Percentiles rank a stretch among this genome's conserved stretches.
phyloP scores from a whole-genome alignment of 2,888 invertebrate genomes.

The Agriopis leucophaearia region DNA sequence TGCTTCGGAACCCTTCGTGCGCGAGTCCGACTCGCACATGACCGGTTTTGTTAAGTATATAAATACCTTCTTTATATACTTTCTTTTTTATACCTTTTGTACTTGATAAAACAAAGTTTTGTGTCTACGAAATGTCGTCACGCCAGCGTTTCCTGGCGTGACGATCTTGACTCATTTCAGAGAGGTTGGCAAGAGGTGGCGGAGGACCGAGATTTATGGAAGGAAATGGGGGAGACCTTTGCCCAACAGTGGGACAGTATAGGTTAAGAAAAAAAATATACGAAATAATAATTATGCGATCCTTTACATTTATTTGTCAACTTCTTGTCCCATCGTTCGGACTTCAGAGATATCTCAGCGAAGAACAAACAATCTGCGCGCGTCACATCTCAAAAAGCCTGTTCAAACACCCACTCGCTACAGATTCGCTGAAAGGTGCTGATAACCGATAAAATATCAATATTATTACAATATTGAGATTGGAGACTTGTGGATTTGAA shows the following conservation, averaged over 20 bases:
- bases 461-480: constrained; percentile 8
- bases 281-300: constrained; percentile 1
- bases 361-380: constrained; percentile 40
- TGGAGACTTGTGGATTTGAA: constrained; percentile 11
- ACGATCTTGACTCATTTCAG: too few species aligned
- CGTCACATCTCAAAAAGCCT: constrained; percentile 40
- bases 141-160: too few species aligned
- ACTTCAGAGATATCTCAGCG: constrained; percentile 17
- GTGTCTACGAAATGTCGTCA: too few species aligned
- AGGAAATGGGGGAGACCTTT: too few species aligned
- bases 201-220: too few species aligned
- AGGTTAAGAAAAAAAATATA: neutral
- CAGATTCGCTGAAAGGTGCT: constrained; percentile 28
- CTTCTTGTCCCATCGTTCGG: neutral
- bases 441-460: constrained; percentile 22
- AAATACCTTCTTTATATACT: too few species aligned
- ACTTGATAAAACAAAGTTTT: too few species aligned
- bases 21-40: too few species aligned
- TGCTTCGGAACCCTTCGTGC: too few species aligned
- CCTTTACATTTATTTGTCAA: constrained; percentile 5
- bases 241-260: too few species aligned
- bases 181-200: too few species aligned
- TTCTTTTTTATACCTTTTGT: neutral
- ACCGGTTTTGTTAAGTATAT: too few species aligned
- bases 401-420: constrained; percentile 35